Evolutionary conservation across 2,113 vertebrate genomes (phyloP), one percentile per base, ranked within the genome.

Genomic region (Vireo altiloquus): DNA sequence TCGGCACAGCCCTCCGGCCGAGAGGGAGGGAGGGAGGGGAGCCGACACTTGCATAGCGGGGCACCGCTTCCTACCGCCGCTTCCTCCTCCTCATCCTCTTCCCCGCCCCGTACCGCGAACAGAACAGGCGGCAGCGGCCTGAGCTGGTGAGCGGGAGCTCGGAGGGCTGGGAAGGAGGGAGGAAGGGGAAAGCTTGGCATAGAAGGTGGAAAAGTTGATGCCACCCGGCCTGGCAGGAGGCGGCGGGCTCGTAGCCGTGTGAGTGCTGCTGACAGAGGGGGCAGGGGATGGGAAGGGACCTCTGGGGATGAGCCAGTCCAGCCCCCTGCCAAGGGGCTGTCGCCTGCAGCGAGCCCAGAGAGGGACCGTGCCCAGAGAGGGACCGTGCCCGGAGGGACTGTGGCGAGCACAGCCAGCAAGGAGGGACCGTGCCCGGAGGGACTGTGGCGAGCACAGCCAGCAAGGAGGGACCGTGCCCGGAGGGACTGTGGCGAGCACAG

Each of bases 131-230:
- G 85, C 85, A 18, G 65, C 68, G 53, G 79, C 53, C 71, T 3
- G 66, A n/a, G 79, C 54, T 20, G 85, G 87, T 90, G 86, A 90
- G 86, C 28, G 71, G 72, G 12, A 27, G 25, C 46, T 10, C 28
- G 65, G 42, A 23, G 44, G 20, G 50, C 31, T 35, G 49, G n/a
- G 31, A 14, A 25, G 33, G 42, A 5, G 23, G 37, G 37, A 13
- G 56, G 60, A 22, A 14, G 15, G 47, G 74, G 37, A 35, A 21
- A 35, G 80, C 89, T 71, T 92, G 94, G 96, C 91, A 19, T 0
- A 0, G 87, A 1, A 21, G 77, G 54, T 57, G 96, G 93, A 95
- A 92, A 96, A 96, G 89, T 96, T 96, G 92, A 80, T 92, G 92
- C 91, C 83, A 37, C 4, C 16, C 65, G 25, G 61, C 25, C 25